Conservation (phyloP, 1,140 invertebrate genomes). For the Potamilus streckersoni region DNA sequence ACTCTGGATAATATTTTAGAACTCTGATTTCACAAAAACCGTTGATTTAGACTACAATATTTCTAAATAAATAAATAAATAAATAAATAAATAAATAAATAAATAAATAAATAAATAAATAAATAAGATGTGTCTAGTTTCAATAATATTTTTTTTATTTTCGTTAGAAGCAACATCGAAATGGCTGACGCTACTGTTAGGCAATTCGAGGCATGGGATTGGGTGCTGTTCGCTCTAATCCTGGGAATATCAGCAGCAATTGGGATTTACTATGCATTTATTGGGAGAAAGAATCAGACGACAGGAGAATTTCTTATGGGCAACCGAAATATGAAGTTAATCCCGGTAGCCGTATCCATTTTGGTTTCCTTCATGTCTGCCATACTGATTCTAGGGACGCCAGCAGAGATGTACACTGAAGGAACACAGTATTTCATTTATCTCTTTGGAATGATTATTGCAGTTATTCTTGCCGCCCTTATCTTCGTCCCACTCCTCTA, state of each 20-base stretch:
- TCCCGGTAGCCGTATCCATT: slow-evolving; percentile 65
- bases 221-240: slow-evolving; percentile 49
- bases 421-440: slow-evolving; percentile 57
- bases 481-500: slow-evolving; percentile 56
- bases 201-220: slow-evolving; percentile 46
- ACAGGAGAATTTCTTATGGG: slow-evolving; percentile 83
- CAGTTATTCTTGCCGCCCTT: slow-evolving; percentile 40
- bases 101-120: too few relatives aligned
- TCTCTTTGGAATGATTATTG: slow-evolving; percentile 39
- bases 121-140: too few relatives aligned
- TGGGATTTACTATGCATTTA: slow-evolving; percentile 85
- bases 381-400: slow-evolving; percentile 68
- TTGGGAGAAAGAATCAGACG: slow-evolving; percentile 83
- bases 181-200: too few relatives aligned
- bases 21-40: too few relatives aligned
- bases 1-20: too few relatives aligned
- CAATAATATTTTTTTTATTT: too few relatives aligned
- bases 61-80: too few relatives aligned
- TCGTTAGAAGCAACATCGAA: too few relatives aligned
- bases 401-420: slow-evolving; percentile 60
- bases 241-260: slow-evolving; percentile 72
- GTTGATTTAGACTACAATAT: too few relatives aligned
- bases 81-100: too few relatives aligned
- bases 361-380: slow-evolving; percentile 66
- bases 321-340: slow-evolving; percentile 80